Conservation (phyloP, 2,888 invertebrate species). For the Melanostoma mellinum region DNA sequence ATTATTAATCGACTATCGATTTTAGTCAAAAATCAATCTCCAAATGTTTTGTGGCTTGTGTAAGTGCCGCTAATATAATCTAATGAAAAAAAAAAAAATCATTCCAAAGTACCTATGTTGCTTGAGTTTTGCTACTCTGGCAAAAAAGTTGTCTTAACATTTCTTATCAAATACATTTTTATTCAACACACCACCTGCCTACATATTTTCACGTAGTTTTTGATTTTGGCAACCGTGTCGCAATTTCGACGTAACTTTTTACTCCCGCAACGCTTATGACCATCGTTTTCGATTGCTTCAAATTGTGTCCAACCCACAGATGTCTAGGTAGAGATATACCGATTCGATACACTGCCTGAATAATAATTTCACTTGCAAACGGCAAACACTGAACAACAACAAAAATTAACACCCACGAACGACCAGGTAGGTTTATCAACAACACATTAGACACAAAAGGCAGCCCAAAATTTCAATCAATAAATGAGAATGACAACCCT, state of each 20-base stretch:
- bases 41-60: too few relatives aligned
- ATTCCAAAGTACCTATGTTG: too few relatives aligned
- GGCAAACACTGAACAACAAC: constrained; percentile 8
- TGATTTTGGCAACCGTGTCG: constrained; percentile 38
- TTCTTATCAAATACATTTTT: background rate
- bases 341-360: constrained; percentile 35
- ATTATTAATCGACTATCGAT: too few relatives aligned
- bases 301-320: constrained; percentile 13
- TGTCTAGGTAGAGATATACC: constrained; percentile 30
- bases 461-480: constrained; percentile 47
- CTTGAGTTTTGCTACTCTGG: too few relatives aligned
- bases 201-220: constrained; percentile 26
- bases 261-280: constrained; percentile 22
- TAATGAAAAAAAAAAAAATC: too few relatives aligned
- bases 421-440: constrained; percentile 17
- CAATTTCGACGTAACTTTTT: constrained; percentile 27
- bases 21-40: too few relatives aligned
- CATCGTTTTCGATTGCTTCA: constrained; percentile 2
- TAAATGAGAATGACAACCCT: constrained; percentile 41
- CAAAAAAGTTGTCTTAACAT: too few relatives aligned
- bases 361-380: constrained; percentile 21
- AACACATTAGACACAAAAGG: background rate
- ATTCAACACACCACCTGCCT: background rate
- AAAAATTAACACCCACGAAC: background rate
- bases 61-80: too few relatives aligned